Evolutionary conservation across 2,888 invertebrate species (phyloP), one percentile per base, ranked within the genome.

Genomic region (Anagyrus pseudococci): DNA sequence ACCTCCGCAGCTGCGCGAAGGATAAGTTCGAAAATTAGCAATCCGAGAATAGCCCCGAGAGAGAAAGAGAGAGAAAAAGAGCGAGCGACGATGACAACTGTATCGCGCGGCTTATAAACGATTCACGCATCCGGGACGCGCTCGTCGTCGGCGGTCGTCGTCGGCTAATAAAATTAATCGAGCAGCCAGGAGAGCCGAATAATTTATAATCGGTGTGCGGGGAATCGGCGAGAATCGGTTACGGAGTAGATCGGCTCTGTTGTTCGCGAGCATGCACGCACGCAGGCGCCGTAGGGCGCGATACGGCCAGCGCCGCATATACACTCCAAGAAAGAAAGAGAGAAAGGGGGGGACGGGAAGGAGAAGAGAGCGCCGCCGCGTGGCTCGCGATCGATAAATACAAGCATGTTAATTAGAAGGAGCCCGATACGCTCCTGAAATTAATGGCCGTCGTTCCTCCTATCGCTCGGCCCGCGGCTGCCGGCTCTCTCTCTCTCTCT

Each of bases 141-240:
- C 20, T 33, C 23, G 26, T 33, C 23, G 25, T 6, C n/a, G 10
- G 56, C 46, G 20, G 40, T 48, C 46, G 73, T 73, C 71, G 73
- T 69, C 73, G 74, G 67, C 70, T 75, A 75, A 77, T 76, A 75
- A 77, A 77, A 77, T 76, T 77, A 76, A 77, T 76, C 74, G 75
- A 70, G 74, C 20, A 70, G 72, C 71, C 71, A 74, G 73, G 76
- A 72, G 69, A 72, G 64, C 69, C 73, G 74, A 75, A 77, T 76
- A 76, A 75, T 74, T 77, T 75, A 77, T 75, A 72, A 70, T 58
- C 62, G 43, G 47, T 37, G 49, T 54, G 26, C 44, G 49, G 49
- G 52, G 53, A 43, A 66, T 63, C 49, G 58, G 46, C 22, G 29
- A 56, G 52, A 50, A 67, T 64, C 57, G 55, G 20, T 47, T 47